phyloP scores from a whole-genome alignment of 2,113 vertebrate genomes.

The Bos javanicus region DNA sequence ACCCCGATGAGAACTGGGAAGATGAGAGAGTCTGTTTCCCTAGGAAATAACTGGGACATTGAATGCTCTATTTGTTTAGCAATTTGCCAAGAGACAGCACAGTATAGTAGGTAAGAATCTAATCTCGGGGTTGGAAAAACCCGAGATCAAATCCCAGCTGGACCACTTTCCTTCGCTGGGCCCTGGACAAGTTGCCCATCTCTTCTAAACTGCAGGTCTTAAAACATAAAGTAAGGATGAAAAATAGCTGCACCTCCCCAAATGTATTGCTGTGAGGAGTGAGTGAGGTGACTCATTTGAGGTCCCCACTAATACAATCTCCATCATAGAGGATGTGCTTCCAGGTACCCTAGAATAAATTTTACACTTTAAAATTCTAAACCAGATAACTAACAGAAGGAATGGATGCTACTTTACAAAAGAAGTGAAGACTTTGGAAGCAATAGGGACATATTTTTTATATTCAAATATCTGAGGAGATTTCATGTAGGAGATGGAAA shows the following conservation, averaged over 20 bases:
- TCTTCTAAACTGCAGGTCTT: neutral
- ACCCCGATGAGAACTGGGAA: neutral
- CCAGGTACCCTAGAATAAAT: neutral
- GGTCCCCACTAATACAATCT: no score
- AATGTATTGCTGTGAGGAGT: neutral
- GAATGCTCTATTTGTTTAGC: neutral
- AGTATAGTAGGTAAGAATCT: neutral
- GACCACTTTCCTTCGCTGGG: neutral
- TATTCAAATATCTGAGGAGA: neutral
- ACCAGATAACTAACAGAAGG: neutral
- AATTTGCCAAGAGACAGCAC: neutral
- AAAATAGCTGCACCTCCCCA: neutral
- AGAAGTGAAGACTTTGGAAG: neutral
- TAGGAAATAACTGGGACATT: neutral
- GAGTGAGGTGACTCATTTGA: neutral
- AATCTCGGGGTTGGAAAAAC: rapidly evolving
- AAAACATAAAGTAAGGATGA: neutral
- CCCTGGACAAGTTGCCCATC: neutral
- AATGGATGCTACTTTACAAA: neutral
- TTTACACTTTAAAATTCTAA: neutral
- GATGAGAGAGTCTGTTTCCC: neutral
- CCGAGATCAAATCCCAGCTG: neutral
- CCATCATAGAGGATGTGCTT: neutral
- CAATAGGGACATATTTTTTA: neutral
- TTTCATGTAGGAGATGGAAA: neutral